Evolutionary conservation across 2,797 vertebrate species (phyloP), one percentile per base, ranked within the genome.

Genomic region (Notamacropus eugenii): DNA sequence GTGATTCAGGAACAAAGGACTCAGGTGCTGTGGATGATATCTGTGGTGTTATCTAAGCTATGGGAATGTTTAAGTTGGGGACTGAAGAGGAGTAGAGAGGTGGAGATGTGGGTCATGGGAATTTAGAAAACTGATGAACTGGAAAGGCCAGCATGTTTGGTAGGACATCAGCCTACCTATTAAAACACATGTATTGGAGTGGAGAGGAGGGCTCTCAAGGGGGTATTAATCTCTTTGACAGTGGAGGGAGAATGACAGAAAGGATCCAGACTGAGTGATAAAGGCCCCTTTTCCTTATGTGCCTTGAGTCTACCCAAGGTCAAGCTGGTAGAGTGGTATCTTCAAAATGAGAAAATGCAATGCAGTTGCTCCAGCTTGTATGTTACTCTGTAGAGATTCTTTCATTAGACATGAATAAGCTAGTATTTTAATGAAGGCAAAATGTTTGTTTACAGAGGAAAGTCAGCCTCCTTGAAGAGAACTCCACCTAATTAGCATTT

Each of bases 401-500:
- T 94, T 91, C 67, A 92, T 2, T 91, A 96, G 40, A 91, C 56
- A 56, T 96, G 87, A 94, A 54, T 96, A 91, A 97, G 96, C 31
- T 90, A 59, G 11, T 95, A 95, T 91, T 96, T 97, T 93, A 92
- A 92, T 56, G 19, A 87, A 96, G 93, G 93, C 19, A 97, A 96
- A 97, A 11, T 95, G 59, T 95, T 94, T 97, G 97, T 96, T 93
- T 67, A 94, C 90, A 91, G 93, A 67, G 97, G 96, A 96, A 94
- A 93, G 93, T 62, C 87, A 92, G 95, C 57, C 55, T 93, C 93
- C 96, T 91, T 94, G 93, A 96, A 92, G 46, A 97, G 94, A 2
- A 95, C 82, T 91, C 3, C 6, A 95, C 1, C 28, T 96, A 58
- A 97, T 96, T 97, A 94, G 94, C 91, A 91, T 96, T 98, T 97